Percentiles rank a stretch among this genome's conserved stretches.
These are phyloP conservation scores for Prorops nasuta DNA, from an alignment of 1,140 invertebrate species.

Conservation along the genomic window DNA sequence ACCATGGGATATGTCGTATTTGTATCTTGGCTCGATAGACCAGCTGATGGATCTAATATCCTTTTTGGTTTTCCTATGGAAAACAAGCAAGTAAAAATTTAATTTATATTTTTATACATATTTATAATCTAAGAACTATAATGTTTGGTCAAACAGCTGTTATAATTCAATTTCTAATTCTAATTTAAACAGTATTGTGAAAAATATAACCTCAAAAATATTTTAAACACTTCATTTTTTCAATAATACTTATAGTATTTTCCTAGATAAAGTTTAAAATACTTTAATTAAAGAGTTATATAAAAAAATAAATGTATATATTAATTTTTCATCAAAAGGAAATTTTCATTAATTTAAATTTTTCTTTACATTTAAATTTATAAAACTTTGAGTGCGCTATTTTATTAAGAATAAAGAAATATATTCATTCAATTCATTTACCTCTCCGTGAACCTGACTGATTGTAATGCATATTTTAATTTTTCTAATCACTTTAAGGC, in stretches of 20 bases:
- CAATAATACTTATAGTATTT: neutral
- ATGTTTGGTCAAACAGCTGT: no score
- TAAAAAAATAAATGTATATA: neutral
- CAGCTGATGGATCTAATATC: slow-evolving; percentile 46
- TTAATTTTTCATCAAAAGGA: neutral
- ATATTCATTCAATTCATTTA: slow-evolving; percentile 27
- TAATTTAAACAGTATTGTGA: no score
- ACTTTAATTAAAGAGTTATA: neutral
- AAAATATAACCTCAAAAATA: neutral
- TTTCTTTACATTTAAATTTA: neutral
- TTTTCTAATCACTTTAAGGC: no score
- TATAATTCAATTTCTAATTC: no score
- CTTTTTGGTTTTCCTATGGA: slow-evolving; percentile 48
- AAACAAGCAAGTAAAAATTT: slow-evolving; percentile 6
- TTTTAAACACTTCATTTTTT: neutral
- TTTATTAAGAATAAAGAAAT: slow-evolving; percentile 3
- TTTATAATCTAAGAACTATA: no score
- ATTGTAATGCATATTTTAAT: slow-evolving; percentile 51
- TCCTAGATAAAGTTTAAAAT: no score
- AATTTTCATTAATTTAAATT: no score
- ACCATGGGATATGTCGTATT: slow-evolving; percentile 27
- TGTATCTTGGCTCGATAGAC: slow-evolving; percentile 26
- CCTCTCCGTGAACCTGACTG: slow-evolving; percentile 44
- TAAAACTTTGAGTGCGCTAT: neutral
- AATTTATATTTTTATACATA: slow-evolving; percentile 1